These are phyloP conservation scores for Zosterops lateralis DNA, from an alignment of 2,113 vertebrate genomes.

Conservation along the genomic window DNA sequence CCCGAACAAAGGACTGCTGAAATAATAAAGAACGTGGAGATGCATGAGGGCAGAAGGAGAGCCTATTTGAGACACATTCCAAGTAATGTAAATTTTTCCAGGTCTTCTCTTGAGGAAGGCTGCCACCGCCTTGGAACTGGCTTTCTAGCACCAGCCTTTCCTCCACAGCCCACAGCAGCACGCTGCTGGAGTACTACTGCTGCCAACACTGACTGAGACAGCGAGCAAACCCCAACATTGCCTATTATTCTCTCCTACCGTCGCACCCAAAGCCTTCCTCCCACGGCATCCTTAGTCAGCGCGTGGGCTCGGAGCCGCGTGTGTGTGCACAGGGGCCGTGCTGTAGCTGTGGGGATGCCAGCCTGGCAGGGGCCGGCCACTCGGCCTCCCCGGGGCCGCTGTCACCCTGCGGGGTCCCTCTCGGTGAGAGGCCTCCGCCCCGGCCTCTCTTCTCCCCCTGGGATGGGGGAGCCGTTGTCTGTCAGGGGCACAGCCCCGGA, in stretches of 20 bases:
- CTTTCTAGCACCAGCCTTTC: neutral
- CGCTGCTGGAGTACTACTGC: neutral
- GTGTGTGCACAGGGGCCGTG: neutral
- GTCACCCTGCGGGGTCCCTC: neutral
- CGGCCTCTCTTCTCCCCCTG: neutral
- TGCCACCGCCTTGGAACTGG: accelerated
- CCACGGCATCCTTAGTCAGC: constrained; percentile 29
- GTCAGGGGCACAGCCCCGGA: neutral
- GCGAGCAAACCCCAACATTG: neutral
- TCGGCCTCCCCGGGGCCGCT: neutral
- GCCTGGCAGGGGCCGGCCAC: neutral
- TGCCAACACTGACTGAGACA: neutral
- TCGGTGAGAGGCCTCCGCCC: neutral
- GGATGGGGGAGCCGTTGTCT: neutral
- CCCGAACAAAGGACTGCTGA: neutral
- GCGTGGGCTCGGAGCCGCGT: neutral
- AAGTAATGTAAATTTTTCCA: neutral
- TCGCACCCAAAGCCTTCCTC: constrained; percentile 38
- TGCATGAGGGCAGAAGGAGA: neutral
- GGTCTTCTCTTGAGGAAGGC: neutral
- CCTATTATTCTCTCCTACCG: neutral
- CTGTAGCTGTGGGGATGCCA: neutral
- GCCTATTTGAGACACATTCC: accelerated
- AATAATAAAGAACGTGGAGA: neutral
- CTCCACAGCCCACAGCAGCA: neutral